Evolutionary conservation across 2,888 invertebrate species (phyloP).

Genomic region (Apantesis nais): DNA sequence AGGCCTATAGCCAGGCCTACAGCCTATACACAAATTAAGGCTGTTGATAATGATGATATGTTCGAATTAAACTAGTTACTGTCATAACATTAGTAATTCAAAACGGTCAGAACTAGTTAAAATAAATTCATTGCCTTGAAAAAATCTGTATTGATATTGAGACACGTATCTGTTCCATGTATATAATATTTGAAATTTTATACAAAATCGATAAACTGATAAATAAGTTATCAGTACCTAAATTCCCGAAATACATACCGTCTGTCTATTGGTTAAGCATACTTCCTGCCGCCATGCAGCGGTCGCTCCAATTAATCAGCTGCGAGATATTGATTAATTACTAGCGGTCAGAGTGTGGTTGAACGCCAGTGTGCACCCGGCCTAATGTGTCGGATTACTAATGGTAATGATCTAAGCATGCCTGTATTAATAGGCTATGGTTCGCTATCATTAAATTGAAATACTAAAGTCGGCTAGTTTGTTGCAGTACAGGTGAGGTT

Average conservation of each 20-base stretch:
- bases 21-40: too few relatives aligned
- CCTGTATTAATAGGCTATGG: constrained; percentile 24
- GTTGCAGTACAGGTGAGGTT: not conserved
- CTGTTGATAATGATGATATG: too few relatives aligned
- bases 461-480: not conserved
- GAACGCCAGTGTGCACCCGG: constrained; percentile 33
- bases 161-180: not conserved
- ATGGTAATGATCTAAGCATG: constrained; percentile 43
- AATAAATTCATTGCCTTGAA: too few relatives aligned
- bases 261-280: not conserved
- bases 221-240: not conserved
- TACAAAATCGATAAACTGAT: not conserved
- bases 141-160: not conserved
- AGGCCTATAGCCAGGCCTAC: too few relatives aligned
- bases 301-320: constrained; percentile 53
- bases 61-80: too few relatives aligned
- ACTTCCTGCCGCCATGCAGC: constrained; percentile 4
- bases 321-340: constrained; percentile 55
- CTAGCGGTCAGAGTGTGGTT: constrained; percentile 39
- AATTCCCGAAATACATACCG: not conserved
- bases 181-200: too few relatives aligned
- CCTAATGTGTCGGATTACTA: constrained; percentile 44
- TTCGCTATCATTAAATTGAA: constrained; percentile 25
- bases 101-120: too few relatives aligned
- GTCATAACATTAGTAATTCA: too few relatives aligned